Conservation (phyloP, 2,113 vertebrate species). For the Zosterops lateralis region DNA sequence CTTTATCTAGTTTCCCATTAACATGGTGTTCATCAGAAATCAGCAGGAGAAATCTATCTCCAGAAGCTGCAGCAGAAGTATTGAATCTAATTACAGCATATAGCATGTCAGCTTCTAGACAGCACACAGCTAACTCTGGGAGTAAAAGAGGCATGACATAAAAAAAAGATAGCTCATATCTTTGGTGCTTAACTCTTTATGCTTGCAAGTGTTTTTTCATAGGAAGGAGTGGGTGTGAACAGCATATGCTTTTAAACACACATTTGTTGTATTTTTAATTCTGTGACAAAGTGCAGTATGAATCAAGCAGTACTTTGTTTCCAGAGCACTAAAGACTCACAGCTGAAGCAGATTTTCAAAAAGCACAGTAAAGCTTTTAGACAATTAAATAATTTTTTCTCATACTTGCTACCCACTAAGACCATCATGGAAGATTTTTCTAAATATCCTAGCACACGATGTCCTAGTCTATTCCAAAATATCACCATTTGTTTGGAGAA, state of each 20-base stretch:
- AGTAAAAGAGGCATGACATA: not conserved
- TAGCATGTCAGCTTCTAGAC: not conserved
- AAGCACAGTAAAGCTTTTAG: not conserved
- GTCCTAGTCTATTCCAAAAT: not conserved
- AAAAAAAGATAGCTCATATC: not conserved
- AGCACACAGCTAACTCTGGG: not conserved
- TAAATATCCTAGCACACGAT: not conserved
- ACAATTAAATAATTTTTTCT: not conserved
- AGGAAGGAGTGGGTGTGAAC: not conserved
- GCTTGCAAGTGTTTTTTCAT: not conserved
- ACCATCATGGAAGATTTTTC: not conserved
- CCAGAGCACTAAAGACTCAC: not conserved
- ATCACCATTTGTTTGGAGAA: not conserved
- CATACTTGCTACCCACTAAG: not conserved
- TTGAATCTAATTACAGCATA: not conserved
- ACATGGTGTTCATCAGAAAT: not conserved
- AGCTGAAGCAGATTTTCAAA: not conserved
- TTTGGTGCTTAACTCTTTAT: not conserved
- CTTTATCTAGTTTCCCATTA: slow-evolving; percentile 4
- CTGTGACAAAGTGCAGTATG: not conserved
- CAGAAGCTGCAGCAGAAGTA: not conserved
- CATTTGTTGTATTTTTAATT: not conserved
- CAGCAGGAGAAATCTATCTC: slow-evolving; percentile 8
- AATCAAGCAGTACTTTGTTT: not conserved
- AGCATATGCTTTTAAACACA: not conserved